Conservation (phyloP, 2,797 vertebrate genomes). For the Acanthornis magna region DNA sequence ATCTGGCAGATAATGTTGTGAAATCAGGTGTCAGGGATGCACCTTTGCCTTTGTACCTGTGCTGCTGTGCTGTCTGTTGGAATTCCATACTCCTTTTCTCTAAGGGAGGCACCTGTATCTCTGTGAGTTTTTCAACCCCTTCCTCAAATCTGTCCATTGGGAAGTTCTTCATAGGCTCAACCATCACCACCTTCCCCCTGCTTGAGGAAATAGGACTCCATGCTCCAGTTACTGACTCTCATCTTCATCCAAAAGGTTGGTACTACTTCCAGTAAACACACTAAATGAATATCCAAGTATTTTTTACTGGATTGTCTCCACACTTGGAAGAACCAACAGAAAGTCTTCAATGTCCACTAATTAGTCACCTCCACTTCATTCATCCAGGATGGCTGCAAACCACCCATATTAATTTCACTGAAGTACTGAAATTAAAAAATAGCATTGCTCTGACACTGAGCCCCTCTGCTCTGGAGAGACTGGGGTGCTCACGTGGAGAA, state of each 20-base stretch:
- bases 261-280: background rate
- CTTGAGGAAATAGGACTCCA: background rate
- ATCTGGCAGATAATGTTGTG: background rate
- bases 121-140: background rate
- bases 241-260: background rate
- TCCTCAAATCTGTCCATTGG: accelerated
- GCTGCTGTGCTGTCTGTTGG: background rate
- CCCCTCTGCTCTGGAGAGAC: background rate
- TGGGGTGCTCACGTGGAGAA: background rate
- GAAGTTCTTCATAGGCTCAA: background rate
- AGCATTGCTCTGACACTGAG: background rate
- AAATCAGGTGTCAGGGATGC: background rate
- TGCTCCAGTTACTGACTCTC: background rate
- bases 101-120: background rate
- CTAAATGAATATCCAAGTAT: background rate
- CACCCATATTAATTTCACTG: background rate
- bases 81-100: background rate
- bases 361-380: background rate
- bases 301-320: background rate
- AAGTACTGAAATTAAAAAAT: background rate
- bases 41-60: accelerated
- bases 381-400: background rate
- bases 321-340: background rate
- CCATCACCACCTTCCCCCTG: background rate
- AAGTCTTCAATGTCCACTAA: background rate